Evolutionary conservation across 2,888 invertebrate genomes (phyloP).

Genomic region (Ornithoptera alexandrae): DNA sequence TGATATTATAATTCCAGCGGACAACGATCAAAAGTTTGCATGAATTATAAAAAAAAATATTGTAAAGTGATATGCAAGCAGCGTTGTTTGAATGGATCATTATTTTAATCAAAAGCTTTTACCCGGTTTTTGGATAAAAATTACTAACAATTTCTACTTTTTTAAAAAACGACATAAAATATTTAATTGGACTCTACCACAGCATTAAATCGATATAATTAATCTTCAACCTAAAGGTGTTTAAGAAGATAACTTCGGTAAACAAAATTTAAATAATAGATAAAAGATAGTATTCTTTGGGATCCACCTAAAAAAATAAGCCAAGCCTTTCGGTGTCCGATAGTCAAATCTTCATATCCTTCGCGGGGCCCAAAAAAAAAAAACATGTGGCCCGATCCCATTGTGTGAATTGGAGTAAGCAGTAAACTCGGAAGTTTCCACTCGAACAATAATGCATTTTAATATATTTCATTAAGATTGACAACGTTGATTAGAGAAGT

Average conservation of each 20-base stretch:
- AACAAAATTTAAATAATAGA: constrained; percentile 57
- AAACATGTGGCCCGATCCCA: constrained; percentile 59
- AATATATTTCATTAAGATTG: constrained; percentile 78
- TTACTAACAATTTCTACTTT: no score
- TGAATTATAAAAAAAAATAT: constrained; percentile 51
- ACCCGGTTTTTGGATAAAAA: no score
- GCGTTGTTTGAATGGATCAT: constrained; percentile 48
- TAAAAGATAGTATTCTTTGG: constrained; percentile 62
- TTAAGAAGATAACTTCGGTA: constrained; percentile 45
- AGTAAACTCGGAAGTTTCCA: constrained; percentile 66
- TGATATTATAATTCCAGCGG: constrained; percentile 69
- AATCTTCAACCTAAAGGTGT: constrained; percentile 38
- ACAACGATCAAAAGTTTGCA: constrained; percentile 61
- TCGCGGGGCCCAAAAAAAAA: constrained; percentile 61
- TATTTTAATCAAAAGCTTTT: background rate
- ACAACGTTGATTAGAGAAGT: constrained; percentile 65
- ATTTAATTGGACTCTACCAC: background rate
- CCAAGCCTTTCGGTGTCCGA: constrained; percentile 73
- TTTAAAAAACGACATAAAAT: background rate
- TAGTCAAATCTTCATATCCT: constrained; percentile 61
- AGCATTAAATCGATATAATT: constrained; percentile 38
- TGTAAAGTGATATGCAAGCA: constrained; percentile 70
- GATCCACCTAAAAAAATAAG: constrained; percentile 52
- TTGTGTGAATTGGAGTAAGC: constrained; percentile 69
- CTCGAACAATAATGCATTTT: constrained; percentile 74